These are phyloP conservation scores for Fukomys damarensis DNA, from an alignment of 2,113 vertebrate species.

Conservation along the genomic window DNA sequence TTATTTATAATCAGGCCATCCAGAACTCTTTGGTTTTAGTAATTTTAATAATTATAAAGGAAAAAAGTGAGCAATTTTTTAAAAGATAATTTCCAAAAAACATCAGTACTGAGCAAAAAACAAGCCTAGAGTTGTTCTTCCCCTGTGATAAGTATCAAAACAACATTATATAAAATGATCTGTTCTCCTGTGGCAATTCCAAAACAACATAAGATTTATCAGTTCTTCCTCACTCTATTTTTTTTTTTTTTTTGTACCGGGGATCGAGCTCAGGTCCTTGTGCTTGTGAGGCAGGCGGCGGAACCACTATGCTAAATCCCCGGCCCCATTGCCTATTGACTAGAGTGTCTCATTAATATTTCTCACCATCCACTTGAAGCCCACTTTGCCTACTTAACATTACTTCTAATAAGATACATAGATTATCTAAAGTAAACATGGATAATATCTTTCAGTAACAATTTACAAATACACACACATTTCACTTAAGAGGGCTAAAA, in stretches of 20 bases:
- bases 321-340: background rate
- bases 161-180: background rate
- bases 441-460: constrained; percentile 9
- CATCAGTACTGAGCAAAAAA: background rate
- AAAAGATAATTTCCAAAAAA: background rate
- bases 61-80: background rate
- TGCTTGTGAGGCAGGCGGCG: too few relatives aligned
- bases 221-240: background rate
- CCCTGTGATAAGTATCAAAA: background rate
- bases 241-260: too few relatives aligned
- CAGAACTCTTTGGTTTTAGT: background rate
- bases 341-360: constrained; percentile 29
- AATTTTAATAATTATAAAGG: constrained; percentile 44
- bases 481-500: constrained; percentile 13
- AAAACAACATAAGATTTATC: constrained; percentile 4
- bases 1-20: background rate
- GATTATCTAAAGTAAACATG: constrained; percentile 29
- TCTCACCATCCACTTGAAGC: background rate
- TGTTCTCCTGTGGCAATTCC: background rate
- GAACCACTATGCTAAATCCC: too few relatives aligned
- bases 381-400: background rate
- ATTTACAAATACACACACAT: background rate
- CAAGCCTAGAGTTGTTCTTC: background rate
- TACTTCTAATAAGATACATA: constrained; percentile 46
- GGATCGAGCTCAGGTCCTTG: too few relatives aligned